These are phyloP conservation scores for Ifrita kowaldi DNA, from an alignment of 2,113 vertebrate genomes.

Conservation along the genomic window DNA sequence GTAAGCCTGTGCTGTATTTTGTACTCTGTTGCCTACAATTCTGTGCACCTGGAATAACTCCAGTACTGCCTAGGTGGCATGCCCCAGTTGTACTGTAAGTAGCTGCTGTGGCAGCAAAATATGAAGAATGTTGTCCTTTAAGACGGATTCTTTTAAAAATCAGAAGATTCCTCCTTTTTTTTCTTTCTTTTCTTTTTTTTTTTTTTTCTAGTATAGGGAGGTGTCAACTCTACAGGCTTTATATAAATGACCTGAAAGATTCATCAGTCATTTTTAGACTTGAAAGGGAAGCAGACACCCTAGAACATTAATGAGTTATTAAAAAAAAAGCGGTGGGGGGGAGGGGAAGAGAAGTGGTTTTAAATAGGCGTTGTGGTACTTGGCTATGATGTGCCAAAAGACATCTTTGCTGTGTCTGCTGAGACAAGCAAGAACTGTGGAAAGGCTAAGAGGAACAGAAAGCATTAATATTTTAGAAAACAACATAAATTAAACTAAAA, in stretches of 20 bases:
- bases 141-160: not conserved
- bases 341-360: not conserved
- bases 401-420: not conserved
- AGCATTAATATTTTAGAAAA: slow-evolving; percentile 61
- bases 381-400: not conserved
- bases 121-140: not conserved
- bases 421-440: slow-evolving; percentile 13
- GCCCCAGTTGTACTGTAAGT: not conserved
- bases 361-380: slow-evolving; percentile 4
- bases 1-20: not conserved
- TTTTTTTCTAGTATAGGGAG: not conserved
- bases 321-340: not conserved
- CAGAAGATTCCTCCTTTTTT: not conserved
- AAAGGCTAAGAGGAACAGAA: slow-evolving; percentile 23
- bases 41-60: not conserved
- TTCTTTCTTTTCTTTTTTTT: not conserved
- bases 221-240: not conserved
- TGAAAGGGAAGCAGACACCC: not conserved
- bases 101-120: not conserved
- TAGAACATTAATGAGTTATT: not conserved
- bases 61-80: not conserved
- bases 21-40: not conserved
- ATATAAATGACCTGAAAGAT: not conserved
- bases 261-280: not conserved
- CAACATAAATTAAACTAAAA: slow-evolving; percentile 36